phyloP scores from a whole-genome alignment of 2,888 invertebrate species.

The Nomada ruficornis region DNA sequence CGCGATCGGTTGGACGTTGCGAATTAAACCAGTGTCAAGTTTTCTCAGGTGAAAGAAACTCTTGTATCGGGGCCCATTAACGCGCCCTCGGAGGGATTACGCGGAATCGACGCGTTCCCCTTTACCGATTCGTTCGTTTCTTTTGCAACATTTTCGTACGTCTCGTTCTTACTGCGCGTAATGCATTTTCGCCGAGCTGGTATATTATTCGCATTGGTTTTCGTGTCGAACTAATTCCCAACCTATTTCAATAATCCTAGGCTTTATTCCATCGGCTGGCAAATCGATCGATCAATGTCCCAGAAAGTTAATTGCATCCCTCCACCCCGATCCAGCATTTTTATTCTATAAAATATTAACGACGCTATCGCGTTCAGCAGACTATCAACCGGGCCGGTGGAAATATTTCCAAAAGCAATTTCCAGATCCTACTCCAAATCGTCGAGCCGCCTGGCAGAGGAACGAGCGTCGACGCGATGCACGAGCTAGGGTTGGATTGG shows the following conservation, averaged over 20 bases:
- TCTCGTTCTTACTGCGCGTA: not conserved
- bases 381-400: no score
- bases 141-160: not conserved
- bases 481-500: conserved; percentile 53
- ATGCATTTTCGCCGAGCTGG: not conserved
- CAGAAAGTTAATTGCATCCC: no score
- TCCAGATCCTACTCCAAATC: conserved; percentile 2
- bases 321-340: no score
- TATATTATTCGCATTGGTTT: no score
- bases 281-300: no score
- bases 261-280: no score
- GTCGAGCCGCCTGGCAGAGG: not conserved
- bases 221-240: no score
- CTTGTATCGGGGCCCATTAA: not conserved
- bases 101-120: not conserved
- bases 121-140: not conserved
- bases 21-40: not conserved
- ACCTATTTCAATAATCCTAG: no score
- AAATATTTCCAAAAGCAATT: conserved; percentile 3
- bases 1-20: conserved; percentile 1
- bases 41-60: not conserved
- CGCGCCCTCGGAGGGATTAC: not conserved
- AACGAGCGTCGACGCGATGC: not conserved
- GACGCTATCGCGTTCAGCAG: no score
- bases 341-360: no score